A percentile compares a stretch with the other conserved stretches of the same genome.
phyloP scores from a whole-genome alignment of 2,797 vertebrate genomes.

The Malurus leucopterus region DNA sequence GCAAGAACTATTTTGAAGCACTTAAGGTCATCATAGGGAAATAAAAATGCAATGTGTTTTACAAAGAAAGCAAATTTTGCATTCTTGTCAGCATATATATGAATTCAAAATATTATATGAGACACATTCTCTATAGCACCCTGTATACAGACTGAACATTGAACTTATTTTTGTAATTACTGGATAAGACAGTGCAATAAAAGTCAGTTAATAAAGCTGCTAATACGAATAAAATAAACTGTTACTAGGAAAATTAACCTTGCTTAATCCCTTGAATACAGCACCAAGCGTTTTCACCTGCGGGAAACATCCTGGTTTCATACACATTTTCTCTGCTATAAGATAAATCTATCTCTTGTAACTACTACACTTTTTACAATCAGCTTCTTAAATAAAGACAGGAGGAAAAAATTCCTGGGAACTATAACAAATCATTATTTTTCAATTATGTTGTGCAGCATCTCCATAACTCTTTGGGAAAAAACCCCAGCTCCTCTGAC shows the following conservation, averaged over 20 bases:
- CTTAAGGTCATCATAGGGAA: neutral
- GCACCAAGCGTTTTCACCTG: neutral
- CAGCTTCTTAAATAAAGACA: neutral
- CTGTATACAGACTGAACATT: neutral
- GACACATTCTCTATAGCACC: neutral
- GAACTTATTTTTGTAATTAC: neutral
- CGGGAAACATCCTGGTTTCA: neutral
- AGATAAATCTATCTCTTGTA: neutral
- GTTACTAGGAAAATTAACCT: neutral
- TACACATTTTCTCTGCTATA: neutral
- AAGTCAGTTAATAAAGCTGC: neutral
- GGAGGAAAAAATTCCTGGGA: neutral
- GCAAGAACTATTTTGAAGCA: neutral
- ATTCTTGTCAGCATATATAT: neutral
- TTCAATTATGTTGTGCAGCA: neutral
- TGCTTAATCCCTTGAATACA: neutral
- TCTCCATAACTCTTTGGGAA: neutral
- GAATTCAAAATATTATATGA: neutral
- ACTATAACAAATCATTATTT: neutral
- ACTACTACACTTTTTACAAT: neutral
- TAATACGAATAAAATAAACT: neutral
- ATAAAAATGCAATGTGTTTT: neutral
- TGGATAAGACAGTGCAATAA: neutral
- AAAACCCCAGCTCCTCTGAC: neutral
- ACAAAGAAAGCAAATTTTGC: neutral